A percentile compares a stretch with the other conserved stretches of the same genome.
These are phyloP conservation scores for Bothrops alternatus DNA, from an alignment of 2,797 vertebrate genomes.

Conservation along the genomic window DNA sequence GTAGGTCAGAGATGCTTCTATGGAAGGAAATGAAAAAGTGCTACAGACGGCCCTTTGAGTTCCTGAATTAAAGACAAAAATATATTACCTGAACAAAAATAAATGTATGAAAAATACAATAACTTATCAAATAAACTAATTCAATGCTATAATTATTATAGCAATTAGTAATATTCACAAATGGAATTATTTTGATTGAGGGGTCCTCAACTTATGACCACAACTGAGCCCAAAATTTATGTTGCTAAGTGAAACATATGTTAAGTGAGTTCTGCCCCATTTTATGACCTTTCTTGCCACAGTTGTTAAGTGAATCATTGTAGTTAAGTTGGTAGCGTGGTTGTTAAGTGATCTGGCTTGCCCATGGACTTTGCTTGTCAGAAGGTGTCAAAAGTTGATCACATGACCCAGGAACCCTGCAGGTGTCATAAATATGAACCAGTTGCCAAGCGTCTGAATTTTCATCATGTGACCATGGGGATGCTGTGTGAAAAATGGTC, in stretches of 20 bases:
- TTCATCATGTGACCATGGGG: not conserved
- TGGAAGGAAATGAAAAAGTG: not conserved
- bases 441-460: not conserved
- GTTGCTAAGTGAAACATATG: not conserved
- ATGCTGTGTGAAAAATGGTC: not conserved
- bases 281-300: not conserved
- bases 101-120: not conserved
- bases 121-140: not conserved
- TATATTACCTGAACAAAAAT: not conserved
- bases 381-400: not conserved
- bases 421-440: not conserved
- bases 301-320: not conserved
- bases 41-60: not conserved
- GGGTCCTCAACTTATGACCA: not conserved
- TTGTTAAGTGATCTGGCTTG: not conserved
- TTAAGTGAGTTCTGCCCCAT: not conserved
- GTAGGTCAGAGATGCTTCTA: not conserved
- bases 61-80: not conserved
- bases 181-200: conserved; percentile 46
- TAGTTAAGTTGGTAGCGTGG: not conserved
- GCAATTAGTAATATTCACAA: conserved; percentile 49
- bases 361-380: not conserved
- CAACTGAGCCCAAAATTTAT: no score
- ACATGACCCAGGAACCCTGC: not conserved
- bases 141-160: conserved; percentile 34